Evolutionary conservation across 2,888 invertebrate species (phyloP).

Genomic region (Hoplodrina blanda): DNA sequence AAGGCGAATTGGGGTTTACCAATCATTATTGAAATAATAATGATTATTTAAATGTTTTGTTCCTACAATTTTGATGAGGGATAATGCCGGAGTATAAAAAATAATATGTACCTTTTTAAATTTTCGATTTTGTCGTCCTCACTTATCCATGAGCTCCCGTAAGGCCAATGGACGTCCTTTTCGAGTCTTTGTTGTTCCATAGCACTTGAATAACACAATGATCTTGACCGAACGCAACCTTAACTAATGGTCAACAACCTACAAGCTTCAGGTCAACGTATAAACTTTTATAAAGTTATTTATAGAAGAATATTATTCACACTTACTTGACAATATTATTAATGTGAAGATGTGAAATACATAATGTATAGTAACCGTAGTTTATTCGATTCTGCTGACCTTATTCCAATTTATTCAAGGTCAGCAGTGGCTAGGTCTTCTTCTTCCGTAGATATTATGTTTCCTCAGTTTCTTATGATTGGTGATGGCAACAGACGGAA

Average conservation of each 20-base stretch:
- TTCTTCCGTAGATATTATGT: too few relatives aligned
- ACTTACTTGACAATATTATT: neutral
- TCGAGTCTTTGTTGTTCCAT: neutral
- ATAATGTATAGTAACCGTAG: too few relatives aligned
- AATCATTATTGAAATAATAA: neutral
- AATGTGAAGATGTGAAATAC: neutral
- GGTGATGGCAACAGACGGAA: too few relatives aligned
- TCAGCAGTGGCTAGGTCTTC: too few relatives aligned
- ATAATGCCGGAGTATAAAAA: neutral
- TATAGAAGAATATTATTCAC: neutral
- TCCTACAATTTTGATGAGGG: neutral
- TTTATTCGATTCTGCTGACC: too few relatives aligned
- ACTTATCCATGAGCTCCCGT: too few relatives aligned
- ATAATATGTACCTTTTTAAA: neutral
- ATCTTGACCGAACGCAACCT: neutral
- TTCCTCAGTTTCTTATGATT: too few relatives aligned
- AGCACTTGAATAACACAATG: neutral
- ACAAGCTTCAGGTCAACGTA: neutral
- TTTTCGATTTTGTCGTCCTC: too few relatives aligned
- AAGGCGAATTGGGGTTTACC: neutral
- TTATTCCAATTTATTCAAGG: too few relatives aligned
- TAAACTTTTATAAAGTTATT: neutral
- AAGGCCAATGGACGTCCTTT: too few relatives aligned
- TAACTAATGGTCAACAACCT: neutral
- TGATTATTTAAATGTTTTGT: neutral